Evolutionary conservation across 2,888 invertebrate genomes (phyloP).

Genomic region (Agrenia bidenticulata): DNA sequence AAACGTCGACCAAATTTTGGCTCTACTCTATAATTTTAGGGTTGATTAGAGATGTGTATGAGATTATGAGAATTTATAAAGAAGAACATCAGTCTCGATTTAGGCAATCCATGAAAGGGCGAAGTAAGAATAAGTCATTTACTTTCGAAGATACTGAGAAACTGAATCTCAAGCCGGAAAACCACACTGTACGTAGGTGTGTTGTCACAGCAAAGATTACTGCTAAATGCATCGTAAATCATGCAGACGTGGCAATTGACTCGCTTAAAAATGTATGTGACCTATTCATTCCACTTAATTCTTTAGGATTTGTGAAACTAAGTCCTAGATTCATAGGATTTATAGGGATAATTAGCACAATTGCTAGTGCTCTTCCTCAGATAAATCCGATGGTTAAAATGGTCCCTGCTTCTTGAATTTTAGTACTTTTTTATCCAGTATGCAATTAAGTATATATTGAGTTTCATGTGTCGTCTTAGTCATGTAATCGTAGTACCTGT

Average conservation of each 20-base stretch:
- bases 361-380: slow-evolving; percentile 74
- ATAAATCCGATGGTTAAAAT: slow-evolving; percentile 68
- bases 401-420: slow-evolving; percentile 49
- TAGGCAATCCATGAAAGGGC: not conserved
- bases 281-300: slow-evolving; percentile 79
- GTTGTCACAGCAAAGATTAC: slow-evolving; percentile 29
- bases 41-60: slow-evolving; percentile 79
- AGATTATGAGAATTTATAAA: slow-evolving; percentile 69
- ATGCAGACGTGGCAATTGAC: slow-evolving; percentile 75
- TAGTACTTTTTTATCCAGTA: too few relatives aligned
- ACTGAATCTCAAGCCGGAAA: not conserved
- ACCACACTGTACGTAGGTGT: slow-evolving; percentile 14
- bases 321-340: slow-evolving; percentile 76
- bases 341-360: slow-evolving; percentile 76
- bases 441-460: too few relatives aligned
- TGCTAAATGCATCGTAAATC: slow-evolving; percentile 54
- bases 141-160: not conserved
- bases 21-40: slow-evolving; percentile 77
- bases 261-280: slow-evolving; percentile 83
- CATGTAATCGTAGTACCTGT: too few relatives aligned
- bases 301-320: slow-evolving; percentile 74
- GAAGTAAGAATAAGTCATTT: not conserved
- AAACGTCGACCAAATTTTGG: slow-evolving; percentile 71
- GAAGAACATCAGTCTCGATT: slow-evolving; percentile 42
- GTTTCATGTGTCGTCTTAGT: too few relatives aligned